A percentile compares a stretch with the other conserved stretches of the same genome.
phyloP scores from a whole-genome alignment of 2,113 vertebrate species.

The Patagioenas fasciata region DNA sequence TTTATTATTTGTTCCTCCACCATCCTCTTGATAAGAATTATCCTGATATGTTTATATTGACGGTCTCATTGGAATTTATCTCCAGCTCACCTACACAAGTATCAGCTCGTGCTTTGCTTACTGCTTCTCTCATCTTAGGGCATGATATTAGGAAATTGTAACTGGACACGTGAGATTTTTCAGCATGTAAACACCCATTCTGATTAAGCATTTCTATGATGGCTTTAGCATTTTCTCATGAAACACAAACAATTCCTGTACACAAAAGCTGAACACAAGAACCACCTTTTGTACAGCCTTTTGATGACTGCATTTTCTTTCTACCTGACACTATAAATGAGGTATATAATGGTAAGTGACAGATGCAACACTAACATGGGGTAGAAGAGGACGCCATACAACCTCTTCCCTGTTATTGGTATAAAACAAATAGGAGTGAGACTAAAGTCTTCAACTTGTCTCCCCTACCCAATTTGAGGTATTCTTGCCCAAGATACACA shows the following conservation, averaged over 20 bases:
- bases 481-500: background rate
- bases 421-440: background rate
- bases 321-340: background rate
- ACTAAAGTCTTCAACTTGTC: background rate
- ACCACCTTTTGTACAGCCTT: background rate
- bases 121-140: background rate
- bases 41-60: background rate
- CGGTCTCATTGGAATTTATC: background rate
- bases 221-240: background rate
- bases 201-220: background rate
- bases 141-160: background rate
- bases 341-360: background rate
- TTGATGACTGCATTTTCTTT: background rate
- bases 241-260: background rate
- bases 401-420: background rate
- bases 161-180: background rate
- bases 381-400: background rate
- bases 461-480: background rate
- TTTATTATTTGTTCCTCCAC: background rate
- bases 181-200: background rate
- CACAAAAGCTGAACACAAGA: background rate
- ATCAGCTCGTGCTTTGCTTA: background rate
- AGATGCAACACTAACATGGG: background rate
- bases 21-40: background rate
- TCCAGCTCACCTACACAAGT: background rate